phyloP scores from a whole-genome alignment of 2,113 vertebrate species.

The Phalacrocorax carbo region DNA sequence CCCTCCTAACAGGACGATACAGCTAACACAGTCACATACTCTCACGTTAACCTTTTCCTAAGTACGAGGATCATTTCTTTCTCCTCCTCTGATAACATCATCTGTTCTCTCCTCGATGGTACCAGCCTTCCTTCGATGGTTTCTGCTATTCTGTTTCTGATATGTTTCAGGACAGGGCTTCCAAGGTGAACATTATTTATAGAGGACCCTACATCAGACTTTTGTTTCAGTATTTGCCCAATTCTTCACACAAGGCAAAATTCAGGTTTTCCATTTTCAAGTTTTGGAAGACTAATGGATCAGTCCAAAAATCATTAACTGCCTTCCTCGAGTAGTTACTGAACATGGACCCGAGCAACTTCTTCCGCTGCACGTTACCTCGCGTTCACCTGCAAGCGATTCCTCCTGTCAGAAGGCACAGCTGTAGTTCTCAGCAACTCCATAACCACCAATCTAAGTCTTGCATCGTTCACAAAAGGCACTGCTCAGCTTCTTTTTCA shows the following conservation, averaged over 20 bases:
- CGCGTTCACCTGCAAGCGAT: accelerated
- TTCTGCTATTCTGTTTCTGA: neutral
- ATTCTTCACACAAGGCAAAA: neutral
- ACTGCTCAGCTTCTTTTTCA: neutral
- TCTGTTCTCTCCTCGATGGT: neutral
- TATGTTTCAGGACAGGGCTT: accelerated
- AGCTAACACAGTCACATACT: accelerated
- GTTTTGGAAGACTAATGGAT: neutral
- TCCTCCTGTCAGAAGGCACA: neutral
- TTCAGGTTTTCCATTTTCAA: neutral
- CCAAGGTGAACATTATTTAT: neutral
- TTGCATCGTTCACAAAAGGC: neutral
- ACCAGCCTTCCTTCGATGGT: neutral
- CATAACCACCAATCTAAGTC: neutral
- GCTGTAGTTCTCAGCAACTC: neutral
- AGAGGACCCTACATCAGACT: neutral
- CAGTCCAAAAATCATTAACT: neutral
- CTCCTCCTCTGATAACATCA: neutral
- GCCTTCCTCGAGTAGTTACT: neutral
- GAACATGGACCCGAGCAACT: neutral
- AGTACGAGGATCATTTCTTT: neutral
- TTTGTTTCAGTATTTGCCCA: neutral
- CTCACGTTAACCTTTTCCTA: neutral
- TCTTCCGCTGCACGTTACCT: accelerated
- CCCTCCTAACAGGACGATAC: neutral